phyloP scores from a whole-genome alignment of 1,140 invertebrate species.

The Ceratoteleas bidentatus region DNA sequence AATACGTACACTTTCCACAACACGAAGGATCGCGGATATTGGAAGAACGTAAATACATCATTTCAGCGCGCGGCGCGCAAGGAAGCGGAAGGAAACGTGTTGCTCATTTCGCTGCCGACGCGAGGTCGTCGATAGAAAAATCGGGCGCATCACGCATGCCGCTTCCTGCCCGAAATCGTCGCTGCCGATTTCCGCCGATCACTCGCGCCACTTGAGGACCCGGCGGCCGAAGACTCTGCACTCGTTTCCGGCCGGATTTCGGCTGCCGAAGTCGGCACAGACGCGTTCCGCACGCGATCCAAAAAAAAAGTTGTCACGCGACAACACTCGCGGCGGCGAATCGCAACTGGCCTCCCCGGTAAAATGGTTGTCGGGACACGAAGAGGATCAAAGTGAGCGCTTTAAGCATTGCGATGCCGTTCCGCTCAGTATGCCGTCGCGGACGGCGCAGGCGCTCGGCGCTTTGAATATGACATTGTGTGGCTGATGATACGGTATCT shows the following conservation, averaged over 20 bases:
- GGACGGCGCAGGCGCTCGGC: slow-evolving; percentile 49
- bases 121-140: slow-evolving; percentile 58
- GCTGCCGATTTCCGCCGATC: too few relatives aligned
- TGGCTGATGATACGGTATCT: slow-evolving; percentile 66
- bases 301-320: too few relatives aligned
- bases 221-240: too few relatives aligned
- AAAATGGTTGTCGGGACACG: slow-evolving; percentile 66
- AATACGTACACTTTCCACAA: slow-evolving; percentile 68
- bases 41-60: slow-evolving; percentile 69
- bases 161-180: background rate
- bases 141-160: slow-evolving; percentile 43
- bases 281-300: too few relatives aligned
- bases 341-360: slow-evolving; percentile 57
- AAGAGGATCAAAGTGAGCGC: slow-evolving; percentile 68
- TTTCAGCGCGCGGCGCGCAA: slow-evolving; percentile 64
- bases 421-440: slow-evolving; percentile 39
- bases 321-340: slow-evolving; percentile 21
- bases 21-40: slow-evolving; percentile 68
- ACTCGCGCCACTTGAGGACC: too few relatives aligned
- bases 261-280: background rate
- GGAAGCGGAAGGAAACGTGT: slow-evolving; percentile 66
- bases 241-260: too few relatives aligned
- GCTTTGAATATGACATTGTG: slow-evolving; percentile 67
- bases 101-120: slow-evolving; percentile 61
- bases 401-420: slow-evolving; percentile 64